Evolutionary conservation across 2,113 vertebrate species (phyloP).

Genomic region (Corythornis madagascariensis): DNA sequence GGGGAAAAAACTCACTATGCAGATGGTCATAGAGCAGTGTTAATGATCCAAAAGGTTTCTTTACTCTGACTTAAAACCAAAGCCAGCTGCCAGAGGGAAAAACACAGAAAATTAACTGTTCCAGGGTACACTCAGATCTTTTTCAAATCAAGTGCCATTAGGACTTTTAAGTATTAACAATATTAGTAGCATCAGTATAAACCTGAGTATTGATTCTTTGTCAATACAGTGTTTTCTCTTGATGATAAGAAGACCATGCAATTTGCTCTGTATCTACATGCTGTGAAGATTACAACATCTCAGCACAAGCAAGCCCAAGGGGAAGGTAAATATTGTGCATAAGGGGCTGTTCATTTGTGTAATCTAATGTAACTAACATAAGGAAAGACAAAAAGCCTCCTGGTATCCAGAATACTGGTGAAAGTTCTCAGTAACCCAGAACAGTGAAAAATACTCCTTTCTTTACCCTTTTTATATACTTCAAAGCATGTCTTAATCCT

Average conservation of each 20-base stretch:
- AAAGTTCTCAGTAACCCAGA: neutral
- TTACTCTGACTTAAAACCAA: neutral
- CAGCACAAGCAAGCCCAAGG: neutral
- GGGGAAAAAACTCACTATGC: neutral
- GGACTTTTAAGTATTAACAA: neutral
- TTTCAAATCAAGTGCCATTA: neutral
- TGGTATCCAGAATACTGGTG: neutral
- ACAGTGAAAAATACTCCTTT: neutral
- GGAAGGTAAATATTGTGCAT: neutral
- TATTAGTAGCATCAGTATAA: neutral
- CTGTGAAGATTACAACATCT: neutral
- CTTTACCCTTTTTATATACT: neutral
- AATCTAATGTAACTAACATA: neutral
- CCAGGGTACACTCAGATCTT: neutral
- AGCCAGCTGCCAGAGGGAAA: neutral
- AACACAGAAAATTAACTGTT: neutral
- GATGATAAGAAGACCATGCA: neutral
- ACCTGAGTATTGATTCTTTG: neutral
- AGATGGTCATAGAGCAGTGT: neutral
- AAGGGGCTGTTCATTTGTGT: neutral
- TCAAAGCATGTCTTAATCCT: neutral
- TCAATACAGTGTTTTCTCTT: neutral
- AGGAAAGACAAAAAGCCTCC: neutral
- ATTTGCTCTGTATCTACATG: neutral
- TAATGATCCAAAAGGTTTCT: neutral